Percentiles rank a stretch among this genome's conserved stretches.
Conservation (phyloP, 2,797 vertebrate genomes). For the Lacerta agilis region DNA sequence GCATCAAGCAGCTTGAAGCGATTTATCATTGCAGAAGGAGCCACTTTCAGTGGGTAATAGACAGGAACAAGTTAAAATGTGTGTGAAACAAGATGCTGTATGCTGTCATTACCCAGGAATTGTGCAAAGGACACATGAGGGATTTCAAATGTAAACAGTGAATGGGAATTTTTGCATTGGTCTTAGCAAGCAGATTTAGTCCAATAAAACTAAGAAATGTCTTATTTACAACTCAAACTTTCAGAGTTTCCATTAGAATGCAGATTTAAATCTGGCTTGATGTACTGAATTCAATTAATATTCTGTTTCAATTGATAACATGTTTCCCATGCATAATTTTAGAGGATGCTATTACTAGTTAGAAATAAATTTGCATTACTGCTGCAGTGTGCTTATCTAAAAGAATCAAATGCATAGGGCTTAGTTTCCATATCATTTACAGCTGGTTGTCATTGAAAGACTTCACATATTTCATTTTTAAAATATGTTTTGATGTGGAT, state of each 20-base stretch:
- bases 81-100: slow-evolving; percentile 12
- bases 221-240: slow-evolving; percentile 23
- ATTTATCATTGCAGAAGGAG: slow-evolving; percentile 18
- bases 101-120: slow-evolving; percentile 19
- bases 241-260: neutral
- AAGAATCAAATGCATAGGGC: neutral
- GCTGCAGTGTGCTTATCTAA: neutral
- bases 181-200: neutral
- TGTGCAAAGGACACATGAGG: slow-evolving; percentile 4
- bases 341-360: slow-evolving; percentile 2
- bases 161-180: neutral
- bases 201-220: neutral
- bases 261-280: neutral
- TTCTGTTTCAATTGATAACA: neutral
- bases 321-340: neutral
- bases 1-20: neutral
- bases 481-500: neutral
- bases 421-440: neutral
- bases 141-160: slow-evolving; percentile 25
- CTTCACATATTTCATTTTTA: neutral
- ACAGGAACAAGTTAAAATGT: neutral
- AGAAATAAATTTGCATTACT: neutral
- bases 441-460: neutral
- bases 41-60: neutral
- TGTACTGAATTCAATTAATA: neutral